Base-by-base conservation (phyloP, 2,113 vertebrate genomes). In the Lutjanus erythropterus region DNA sequence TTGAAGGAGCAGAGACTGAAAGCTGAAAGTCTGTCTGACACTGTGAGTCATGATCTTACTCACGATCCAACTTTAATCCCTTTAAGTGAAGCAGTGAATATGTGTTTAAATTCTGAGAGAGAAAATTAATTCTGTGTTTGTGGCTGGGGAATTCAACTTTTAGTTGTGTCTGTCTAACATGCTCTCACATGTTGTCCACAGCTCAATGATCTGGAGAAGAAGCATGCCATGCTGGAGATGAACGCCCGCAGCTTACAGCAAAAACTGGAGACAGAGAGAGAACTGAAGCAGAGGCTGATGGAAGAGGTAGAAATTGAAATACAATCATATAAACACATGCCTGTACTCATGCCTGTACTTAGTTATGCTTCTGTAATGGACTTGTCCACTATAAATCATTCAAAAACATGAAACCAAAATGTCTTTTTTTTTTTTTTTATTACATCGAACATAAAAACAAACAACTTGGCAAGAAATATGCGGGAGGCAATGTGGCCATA, bases 141-240 rank as follows among this genome's bases (percentile, higher is more conserved):
- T 46, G 53, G n/a, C n/a, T n/a, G n/a, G n/a, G n/a, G 53, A 44
- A 44, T 69, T 66, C 14, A 23, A 33, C 46, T 37, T 9, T 66
- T 10, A 41, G n/a, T 14, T 39, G 42, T 78, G 33, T 4, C 29
- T 4, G 37, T 42, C 46, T 73, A 74, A 81, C 49, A 35, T 33
- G 9, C 1, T n/a, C 14, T 78, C 31, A 4, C 59, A 37, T 88
- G 41, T 83, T 62, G 16, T 42, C 42, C 37, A 29, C 88, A 99
- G 98, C 96, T 99, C 76, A 99, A 96, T 78, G 97, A 99, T 88
- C 93, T 99, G 94, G 98, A 99, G 94, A 99, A 99, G 96, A 99
- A 99, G 83, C 98, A 99, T 0, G 96, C 98, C 73, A 98, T 99
- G 97, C 91, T 99, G 79, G 98, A 99, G 90, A 98, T 99, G 97